These are phyloP conservation scores for Zalophus californianus DNA, from an alignment of 2,797 vertebrate genomes.

Conservation along the genomic window DNA sequence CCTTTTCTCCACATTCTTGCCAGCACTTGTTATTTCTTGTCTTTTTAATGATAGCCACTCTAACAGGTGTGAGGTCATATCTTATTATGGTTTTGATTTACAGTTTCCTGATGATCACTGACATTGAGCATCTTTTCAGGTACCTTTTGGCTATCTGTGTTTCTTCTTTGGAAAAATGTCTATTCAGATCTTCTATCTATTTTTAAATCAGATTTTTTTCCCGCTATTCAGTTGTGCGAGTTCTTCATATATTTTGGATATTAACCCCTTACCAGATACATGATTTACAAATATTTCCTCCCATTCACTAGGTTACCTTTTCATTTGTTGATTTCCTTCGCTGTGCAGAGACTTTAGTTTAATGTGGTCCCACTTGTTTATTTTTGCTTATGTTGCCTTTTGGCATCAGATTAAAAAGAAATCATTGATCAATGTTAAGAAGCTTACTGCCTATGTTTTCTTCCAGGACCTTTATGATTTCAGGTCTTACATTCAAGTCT, in stretches of 20 bases:
- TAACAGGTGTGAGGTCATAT: not conserved
- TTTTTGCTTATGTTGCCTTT: not conserved
- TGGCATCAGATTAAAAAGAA: not conserved
- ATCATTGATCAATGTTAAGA: not conserved
- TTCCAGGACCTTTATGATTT: not conserved
- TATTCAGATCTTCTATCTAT: not conserved
- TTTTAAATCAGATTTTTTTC: not conserved
- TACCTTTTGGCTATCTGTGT: not conserved
- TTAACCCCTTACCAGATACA: not conserved
- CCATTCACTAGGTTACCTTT: not conserved
- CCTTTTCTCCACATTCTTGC: not conserved
- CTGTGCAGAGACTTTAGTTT: not conserved
- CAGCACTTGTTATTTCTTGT: not conserved
- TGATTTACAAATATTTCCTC: not conserved
- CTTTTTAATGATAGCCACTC: not conserved
- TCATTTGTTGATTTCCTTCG: not conserved
- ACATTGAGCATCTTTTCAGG: not conserved
- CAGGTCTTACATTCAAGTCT: not conserved
- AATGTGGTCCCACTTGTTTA: not conserved
- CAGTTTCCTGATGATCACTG: not conserved
- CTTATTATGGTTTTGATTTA: not conserved
- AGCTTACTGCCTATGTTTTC: not conserved
- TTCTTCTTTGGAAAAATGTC: not conserved
- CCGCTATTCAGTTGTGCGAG: not conserved
- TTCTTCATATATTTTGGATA: not conserved